Conservation (phyloP, 2,113 vertebrate genomes). For the Ctenomys sociabilis region DNA sequence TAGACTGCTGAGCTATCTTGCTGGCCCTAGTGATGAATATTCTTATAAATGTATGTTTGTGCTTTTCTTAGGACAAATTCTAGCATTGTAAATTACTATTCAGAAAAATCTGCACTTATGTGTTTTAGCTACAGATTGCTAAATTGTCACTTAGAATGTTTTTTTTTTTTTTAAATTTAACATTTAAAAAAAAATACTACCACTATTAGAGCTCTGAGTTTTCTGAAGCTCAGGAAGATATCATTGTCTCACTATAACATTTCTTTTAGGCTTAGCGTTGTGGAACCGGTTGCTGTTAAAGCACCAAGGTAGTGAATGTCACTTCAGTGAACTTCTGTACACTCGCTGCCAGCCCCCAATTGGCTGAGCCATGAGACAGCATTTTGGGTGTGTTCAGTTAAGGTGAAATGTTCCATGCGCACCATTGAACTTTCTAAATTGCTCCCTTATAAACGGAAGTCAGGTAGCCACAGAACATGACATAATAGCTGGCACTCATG, state of each 20-base stretch:
- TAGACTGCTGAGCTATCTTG: too few species aligned
- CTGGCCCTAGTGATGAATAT: not conserved
- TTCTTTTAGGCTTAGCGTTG: not conserved
- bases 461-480: not conserved
- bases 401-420: not conserved
- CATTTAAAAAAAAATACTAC: not conserved
- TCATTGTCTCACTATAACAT: not conserved
- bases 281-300: not conserved
- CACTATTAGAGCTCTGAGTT: not conserved
- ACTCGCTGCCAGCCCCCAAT: not conserved
- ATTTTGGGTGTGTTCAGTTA: not conserved
- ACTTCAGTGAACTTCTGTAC: not conserved
- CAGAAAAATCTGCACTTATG: not conserved
- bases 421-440: not conserved
- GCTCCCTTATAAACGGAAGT: not conserved
- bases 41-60: not conserved
- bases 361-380: not conserved
- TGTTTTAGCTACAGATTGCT: not conserved
- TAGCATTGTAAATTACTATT: constrained; percentile 1
- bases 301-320: not conserved
- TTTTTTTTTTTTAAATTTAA: not conserved
- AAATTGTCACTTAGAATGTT: not conserved
- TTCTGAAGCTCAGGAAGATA: not conserved
- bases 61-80: not conserved
- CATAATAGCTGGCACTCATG: not conserved